phyloP scores from a whole-genome alignment of 1,140 invertebrate species.

The Dendrolimus punctatus region DNA sequence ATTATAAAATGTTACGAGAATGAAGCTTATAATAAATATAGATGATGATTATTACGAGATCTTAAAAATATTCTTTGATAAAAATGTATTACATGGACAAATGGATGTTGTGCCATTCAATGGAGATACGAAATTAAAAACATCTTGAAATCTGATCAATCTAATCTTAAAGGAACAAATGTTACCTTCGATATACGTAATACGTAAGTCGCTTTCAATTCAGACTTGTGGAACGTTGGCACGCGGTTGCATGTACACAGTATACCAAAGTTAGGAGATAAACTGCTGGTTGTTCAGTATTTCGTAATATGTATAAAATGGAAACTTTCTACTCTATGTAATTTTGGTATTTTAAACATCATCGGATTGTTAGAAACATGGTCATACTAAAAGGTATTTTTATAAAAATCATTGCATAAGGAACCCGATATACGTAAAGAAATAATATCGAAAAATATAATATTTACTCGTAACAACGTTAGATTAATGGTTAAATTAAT shows the following conservation, averaged over 20 bases:
- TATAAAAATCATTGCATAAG: constrained; percentile 69
- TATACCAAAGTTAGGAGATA: constrained; percentile 70
- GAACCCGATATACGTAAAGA: constrained; percentile 69
- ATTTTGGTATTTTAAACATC: constrained; percentile 32
- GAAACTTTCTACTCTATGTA: constrained; percentile 38
- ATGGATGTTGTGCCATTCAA: constrained; percentile 28
- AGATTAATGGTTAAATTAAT: constrained; percentile 46
- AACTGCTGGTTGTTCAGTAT: constrained; percentile 45
- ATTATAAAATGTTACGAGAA: constrained; percentile 59
- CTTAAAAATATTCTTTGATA: constrained; percentile 22
- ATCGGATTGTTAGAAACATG: constrained; percentile 1
- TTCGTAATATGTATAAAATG: constrained; percentile 17
- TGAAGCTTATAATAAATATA: constrained; percentile 40
- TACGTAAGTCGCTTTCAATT: constrained; percentile 28
- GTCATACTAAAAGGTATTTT: constrained; percentile 54
- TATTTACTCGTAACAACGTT: constrained; percentile 61
- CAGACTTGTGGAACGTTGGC: constrained; percentile 43
- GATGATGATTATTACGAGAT: constrained; percentile 14
- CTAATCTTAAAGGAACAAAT: constrained; percentile 28
- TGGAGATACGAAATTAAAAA: constrained; percentile 25
- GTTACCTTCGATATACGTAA: constrained; percentile 57
- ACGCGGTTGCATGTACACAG: constrained; percentile 50
- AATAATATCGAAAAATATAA: constrained; percentile 52
- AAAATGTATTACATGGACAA: constrained; percentile 17
- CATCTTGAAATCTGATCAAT: constrained; percentile 17